Evolutionary conservation across 2,888 invertebrate species (phyloP).

Genomic region (Achlya flavicornis): DNA sequence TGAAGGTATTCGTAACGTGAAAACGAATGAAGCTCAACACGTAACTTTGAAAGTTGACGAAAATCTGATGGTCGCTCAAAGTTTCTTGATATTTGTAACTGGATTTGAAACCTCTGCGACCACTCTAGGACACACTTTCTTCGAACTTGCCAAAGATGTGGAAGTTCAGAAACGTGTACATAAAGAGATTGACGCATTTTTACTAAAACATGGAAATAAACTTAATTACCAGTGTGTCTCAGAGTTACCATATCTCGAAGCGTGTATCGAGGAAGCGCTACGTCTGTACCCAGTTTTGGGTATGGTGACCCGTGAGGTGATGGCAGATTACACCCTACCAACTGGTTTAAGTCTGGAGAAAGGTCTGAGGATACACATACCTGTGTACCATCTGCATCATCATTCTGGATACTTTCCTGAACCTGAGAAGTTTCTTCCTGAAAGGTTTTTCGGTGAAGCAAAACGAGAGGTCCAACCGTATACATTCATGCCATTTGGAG

Average conservation of each 20-base stretch:
- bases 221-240: constrained; percentile 48
- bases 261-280: constrained; percentile 49
- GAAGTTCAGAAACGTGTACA: constrained; percentile 17
- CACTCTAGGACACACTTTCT: constrained; percentile 26
- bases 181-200: background rate
- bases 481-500: constrained; percentile 77
- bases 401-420: constrained; percentile 78
- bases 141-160: constrained; percentile 30
- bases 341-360: constrained; percentile 37
- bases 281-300: constrained; percentile 52
- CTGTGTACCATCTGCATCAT: constrained; percentile 42
- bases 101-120: constrained; percentile 37
- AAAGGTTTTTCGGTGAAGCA: constrained; percentile 77
- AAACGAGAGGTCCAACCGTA: constrained; percentile 41
- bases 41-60: constrained; percentile 25
- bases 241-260: constrained; percentile 51
- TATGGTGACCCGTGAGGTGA: constrained; percentile 40
- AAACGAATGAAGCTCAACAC: constrained; percentile 22
- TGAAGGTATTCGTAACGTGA: constrained; percentile 35
- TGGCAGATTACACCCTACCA: constrained; percentile 41
- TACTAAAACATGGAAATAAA: constrained; percentile 30
- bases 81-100: constrained; percentile 34
- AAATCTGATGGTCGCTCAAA: constrained; percentile 33
- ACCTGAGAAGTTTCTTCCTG: constrained; percentile 79
- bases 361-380: constrained; percentile 28